These are phyloP conservation scores for Sebastes fasciatus DNA, from an alignment of 2,113 vertebrate genomes.

Conservation along the genomic window DNA sequence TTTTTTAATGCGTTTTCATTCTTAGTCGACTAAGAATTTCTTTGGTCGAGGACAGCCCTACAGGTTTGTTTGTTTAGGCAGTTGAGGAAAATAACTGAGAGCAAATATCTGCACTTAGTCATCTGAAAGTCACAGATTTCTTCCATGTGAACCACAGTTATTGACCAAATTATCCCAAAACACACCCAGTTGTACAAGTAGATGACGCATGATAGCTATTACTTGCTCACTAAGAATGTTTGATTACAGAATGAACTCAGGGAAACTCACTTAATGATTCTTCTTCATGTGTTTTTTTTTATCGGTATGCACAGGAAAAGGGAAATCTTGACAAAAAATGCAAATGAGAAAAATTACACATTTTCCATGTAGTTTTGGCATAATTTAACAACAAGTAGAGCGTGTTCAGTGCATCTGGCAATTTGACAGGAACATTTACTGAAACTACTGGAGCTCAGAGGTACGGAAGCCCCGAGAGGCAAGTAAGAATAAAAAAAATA, in stretches of 20 bases:
- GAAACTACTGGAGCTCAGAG: slow-evolving; percentile 55
- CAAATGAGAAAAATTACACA: neutral
- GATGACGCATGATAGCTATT: slow-evolving; percentile 55
- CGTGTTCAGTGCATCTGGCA: neutral
- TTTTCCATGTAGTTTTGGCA: neutral
- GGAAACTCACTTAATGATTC: slow-evolving; percentile 13
- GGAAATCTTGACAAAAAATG: slow-evolving; percentile 6
- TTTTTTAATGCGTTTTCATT: too few relatives aligned
- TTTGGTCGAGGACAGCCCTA: too few relatives aligned
- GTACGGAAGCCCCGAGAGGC: neutral
- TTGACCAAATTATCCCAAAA: slow-evolving; percentile 24
- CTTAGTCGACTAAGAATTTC: too few relatives aligned
- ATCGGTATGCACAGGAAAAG: neutral
- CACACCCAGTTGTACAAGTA: slow-evolving; percentile 16
- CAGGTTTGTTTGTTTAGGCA: neutral
- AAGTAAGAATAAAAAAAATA: too few relatives aligned
- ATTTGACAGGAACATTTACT: slow-evolving; percentile 16
- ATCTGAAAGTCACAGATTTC: neutral
- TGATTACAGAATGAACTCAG: slow-evolving; percentile 41
- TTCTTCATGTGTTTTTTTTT: neutral
- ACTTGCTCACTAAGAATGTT: slow-evolving; percentile 24
- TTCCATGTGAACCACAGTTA: neutral
- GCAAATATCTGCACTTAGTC: neutral
- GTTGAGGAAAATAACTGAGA: neutral
- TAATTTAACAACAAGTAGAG: neutral